A percentile compares a stretch with the other conserved stretches of the same genome.
phyloP scores from a whole-genome alignment of 2,888 invertebrate genomes.

The Sesamia inferens region DNA sequence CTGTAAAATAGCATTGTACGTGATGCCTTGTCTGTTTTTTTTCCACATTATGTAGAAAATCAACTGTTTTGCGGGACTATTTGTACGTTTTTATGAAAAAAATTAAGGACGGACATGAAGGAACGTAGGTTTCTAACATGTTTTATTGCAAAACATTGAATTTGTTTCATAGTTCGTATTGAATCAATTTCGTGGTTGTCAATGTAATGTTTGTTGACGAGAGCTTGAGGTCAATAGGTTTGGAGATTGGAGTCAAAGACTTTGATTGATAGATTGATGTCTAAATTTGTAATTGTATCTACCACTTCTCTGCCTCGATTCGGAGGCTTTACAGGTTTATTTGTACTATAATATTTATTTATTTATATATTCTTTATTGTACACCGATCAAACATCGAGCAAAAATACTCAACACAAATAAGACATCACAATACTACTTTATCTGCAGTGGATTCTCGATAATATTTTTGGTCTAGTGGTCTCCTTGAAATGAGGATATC shows the following conservation, averaged over 20 bases:
- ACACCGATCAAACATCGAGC: too few species aligned
- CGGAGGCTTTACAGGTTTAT: too few species aligned
- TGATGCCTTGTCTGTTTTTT: slow-evolving; percentile 83
- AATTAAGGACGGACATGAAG: slow-evolving; percentile 79
- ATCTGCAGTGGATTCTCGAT: not conserved
- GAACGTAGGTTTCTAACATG: slow-evolving; percentile 63
- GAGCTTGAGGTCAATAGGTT: slow-evolving; percentile 16
- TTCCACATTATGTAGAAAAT: slow-evolving; percentile 69
- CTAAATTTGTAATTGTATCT: not conserved
- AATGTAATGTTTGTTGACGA: slow-evolving; percentile 5
- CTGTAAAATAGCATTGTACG: slow-evolving; percentile 81
- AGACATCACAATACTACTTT: too few species aligned
- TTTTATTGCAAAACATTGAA: slow-evolving; percentile 58
- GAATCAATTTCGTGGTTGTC: slow-evolving; percentile 27
- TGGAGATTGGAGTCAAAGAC: not conserved
- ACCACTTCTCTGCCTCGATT: not conserved
- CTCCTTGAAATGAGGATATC: not conserved
- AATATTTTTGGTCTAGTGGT: not conserved
- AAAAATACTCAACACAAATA: too few species aligned
- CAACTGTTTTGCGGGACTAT: slow-evolving; percentile 80
- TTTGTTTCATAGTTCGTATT: slow-evolving; percentile 36
- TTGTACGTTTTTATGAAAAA: slow-evolving; percentile 79
- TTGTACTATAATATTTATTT: too few species aligned
- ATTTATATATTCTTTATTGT: too few species aligned
- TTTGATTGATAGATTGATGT: slow-evolving; percentile 2